Evolutionary conservation across 2,113 vertebrate genomes (phyloP), one percentile per base, ranked within the genome.

Genomic region (Oryzias javanicus): DNA sequence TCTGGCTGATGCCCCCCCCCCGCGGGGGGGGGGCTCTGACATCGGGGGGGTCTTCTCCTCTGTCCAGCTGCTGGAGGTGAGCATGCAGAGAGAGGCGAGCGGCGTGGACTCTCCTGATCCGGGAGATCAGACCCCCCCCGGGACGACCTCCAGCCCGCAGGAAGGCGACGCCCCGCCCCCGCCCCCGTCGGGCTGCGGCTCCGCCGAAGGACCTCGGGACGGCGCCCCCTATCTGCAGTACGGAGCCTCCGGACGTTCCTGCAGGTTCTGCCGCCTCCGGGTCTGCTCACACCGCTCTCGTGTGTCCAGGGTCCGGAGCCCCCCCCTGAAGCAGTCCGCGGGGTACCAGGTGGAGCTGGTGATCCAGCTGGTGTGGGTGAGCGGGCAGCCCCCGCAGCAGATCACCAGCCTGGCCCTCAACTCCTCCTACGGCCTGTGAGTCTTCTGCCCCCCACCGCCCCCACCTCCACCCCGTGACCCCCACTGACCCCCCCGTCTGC

Each of bases 381-480:
- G 94, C 47, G 97, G 97, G 76, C 97, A 99, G 79, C 97, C 97
- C n/a, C 97, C 97, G 62, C 97, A 98, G 17, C 97, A 94, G 64
- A 97, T 99, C 90, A 97, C 94, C 68, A 97, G 96, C 85, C 89
- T 99, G 86, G 94, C 94, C 27, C 63, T 98, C 73, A 99, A 98
- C 81, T 99, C 97, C 53, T 93, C 95, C 0, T 98, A 95, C 5
- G 96, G 97, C 70, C 90, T 99, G 97, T 99, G 86, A 94, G 96
- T 94, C 65, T 35, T 16, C 15, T 3, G n/a, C n/a, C 7, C 4
- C 46, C 13, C n/a, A n/a, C 46, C 7, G 8, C 6, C 44, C 16
- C 5, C 44, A 1, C n/a, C 16, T 6, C 1, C 16, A 0, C 16
- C 17, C 15, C 22, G 3, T 22, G 22, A 22, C 17, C 16, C 44